Percentiles rank a stretch among this genome's conserved stretches.
These are phyloP conservation scores for Aphidius ervi DNA, from an alignment of 1,140 invertebrate species.

Conservation along the genomic window DNA sequence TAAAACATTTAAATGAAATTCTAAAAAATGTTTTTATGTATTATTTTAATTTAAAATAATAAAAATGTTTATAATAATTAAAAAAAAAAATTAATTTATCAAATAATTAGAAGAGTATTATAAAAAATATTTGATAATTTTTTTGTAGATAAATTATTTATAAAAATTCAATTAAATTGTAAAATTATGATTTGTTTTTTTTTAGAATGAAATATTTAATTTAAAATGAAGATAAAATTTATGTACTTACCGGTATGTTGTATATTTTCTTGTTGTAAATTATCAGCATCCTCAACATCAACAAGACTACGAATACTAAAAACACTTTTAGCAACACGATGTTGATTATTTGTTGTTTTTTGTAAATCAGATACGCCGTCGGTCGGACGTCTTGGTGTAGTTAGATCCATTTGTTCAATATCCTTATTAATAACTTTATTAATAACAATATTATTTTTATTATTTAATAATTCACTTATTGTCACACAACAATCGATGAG, in stretches of 20 bases:
- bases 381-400: conserved; percentile 40
- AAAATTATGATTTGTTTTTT: neutral
- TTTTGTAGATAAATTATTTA: too few relatives aligned
- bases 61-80: neutral
- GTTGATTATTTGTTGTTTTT: conserved; percentile 38
- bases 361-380: conserved; percentile 34
- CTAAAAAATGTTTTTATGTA: too few relatives aligned
- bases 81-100: neutral
- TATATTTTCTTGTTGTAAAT: too few relatives aligned
- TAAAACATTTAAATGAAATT: too few relatives aligned
- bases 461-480: neutral
- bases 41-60: too few relatives aligned
- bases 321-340: conserved; percentile 54
- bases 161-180: too few relatives aligned
- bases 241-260: too few relatives aligned
- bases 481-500: conserved; percentile 6
- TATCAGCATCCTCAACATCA: conserved; percentile 50
- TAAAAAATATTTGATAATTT: too few relatives aligned
- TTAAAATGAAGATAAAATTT: too few relatives aligned
- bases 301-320: conserved; percentile 58
- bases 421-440: neutral
- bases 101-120: neutral
- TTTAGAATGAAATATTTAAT: neutral
- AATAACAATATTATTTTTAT: too few relatives aligned
- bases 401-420: conserved; percentile 41